Conservation (phyloP, 2,113 vertebrate genomes). For the Mionectes macconnelli region DNA sequence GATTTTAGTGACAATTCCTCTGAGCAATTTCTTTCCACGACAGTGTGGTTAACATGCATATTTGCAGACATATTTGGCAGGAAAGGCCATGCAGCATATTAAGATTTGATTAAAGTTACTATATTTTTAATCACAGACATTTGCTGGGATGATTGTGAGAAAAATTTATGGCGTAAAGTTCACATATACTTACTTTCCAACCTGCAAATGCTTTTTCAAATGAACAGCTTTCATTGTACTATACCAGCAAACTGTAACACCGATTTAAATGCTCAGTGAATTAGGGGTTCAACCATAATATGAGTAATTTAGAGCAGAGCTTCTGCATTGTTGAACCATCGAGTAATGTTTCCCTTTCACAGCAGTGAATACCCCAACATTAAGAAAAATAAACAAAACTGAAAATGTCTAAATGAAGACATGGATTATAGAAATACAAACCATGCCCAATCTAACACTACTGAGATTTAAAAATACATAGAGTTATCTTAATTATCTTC, state of each 20-base stretch:
- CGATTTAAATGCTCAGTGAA: background rate
- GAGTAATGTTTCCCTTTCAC: background rate
- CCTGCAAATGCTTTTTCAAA: constrained; percentile 72
- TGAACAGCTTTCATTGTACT: constrained; percentile 69
- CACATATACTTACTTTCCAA: constrained; percentile 53
- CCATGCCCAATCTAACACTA: background rate
- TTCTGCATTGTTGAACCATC: background rate
- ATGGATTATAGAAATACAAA: constrained; percentile 1
- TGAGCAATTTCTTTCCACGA: constrained; percentile 53
- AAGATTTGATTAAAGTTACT: background rate
- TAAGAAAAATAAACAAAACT: background rate
- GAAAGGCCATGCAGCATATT: constrained; percentile 70
- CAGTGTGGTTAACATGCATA: constrained; percentile 69
- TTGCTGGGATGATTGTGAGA: background rate
- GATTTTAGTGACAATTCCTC: constrained; percentile 37
- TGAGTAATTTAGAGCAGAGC: background rate
- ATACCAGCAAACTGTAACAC: background rate
- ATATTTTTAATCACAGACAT: constrained; percentile 12
- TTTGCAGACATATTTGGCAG: constrained; percentile 34
- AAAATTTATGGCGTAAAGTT: background rate
- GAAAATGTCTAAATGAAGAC: background rate
- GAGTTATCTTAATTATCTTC: background rate
- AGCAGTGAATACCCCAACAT: background rate
- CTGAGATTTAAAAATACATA: background rate
- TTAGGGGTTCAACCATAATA: background rate